These are phyloP conservation scores for Muraenolepis orangiensis DNA, from an alignment of 2,797 vertebrate species.

Conservation along the genomic window DNA sequence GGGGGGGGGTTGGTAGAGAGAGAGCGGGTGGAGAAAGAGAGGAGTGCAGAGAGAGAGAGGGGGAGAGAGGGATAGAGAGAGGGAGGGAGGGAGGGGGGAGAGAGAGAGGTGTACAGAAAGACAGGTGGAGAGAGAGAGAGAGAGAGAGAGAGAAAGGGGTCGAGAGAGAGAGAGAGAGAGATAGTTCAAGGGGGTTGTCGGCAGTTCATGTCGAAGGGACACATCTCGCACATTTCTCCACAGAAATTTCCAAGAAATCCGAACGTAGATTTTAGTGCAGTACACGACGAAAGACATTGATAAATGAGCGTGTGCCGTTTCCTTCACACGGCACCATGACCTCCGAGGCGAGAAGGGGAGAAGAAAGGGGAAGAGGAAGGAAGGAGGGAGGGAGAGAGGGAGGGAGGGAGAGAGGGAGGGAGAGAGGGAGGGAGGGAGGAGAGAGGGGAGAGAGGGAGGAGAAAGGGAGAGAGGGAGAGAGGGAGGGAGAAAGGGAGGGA, in stretches of 20 bases:
- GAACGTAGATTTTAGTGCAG: slow-evolving; percentile 61
- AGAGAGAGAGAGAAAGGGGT: neutral
- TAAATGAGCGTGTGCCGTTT: slow-evolving; percentile 56
- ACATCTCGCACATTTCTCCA: slow-evolving; percentile 3
- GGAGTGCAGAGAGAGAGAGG: neutral
- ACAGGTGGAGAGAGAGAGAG: neutral
- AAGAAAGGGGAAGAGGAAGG: slow-evolving; percentile 9
- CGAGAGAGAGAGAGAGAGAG: neutral
- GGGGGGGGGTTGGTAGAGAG: neutral
- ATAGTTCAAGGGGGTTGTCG: neutral
- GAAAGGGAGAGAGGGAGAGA: too few relatives aligned
- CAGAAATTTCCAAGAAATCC: slow-evolving; percentile 40
- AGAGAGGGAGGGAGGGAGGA: too few relatives aligned
- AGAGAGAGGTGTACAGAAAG: neutral
- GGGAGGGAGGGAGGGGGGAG: neutral
- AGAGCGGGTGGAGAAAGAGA: too few relatives aligned
- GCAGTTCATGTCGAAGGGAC: slow-evolving; percentile 40
- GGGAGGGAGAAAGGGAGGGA: too few relatives aligned
- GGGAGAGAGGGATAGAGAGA: neutral
- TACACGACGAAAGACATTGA: slow-evolving; percentile 57
- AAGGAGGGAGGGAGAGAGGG: too few relatives aligned
- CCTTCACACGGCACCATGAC: slow-evolving; percentile 43
- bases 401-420: too few relatives aligned
- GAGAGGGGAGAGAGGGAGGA: too few relatives aligned
- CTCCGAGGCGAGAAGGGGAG: slow-evolving; percentile 40